Evolutionary conservation across 2,113 vertebrate genomes (phyloP).

Genomic region (cattle (Bos taurus)): ARS-UCD2.0 NC_037329.1:125670501-125671000

Average conservation of each 20-base stretch:
- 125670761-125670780: neutral
- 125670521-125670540: neutral
- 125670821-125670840: constrained; percentile 4
- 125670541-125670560: neutral
- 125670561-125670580: neutral
- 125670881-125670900: neutral
- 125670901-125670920: neutral
- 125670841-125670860: neutral
- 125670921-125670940: neutral
- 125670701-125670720: neutral
- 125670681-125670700: neutral
- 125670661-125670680: neutral
- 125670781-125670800: neutral
- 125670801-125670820: neutral
- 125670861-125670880: neutral
- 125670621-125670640: neutral
- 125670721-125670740: neutral
- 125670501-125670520: neutral
- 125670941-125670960: neutral
- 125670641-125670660: neutral
- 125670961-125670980: neutral
- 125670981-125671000: neutral
- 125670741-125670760: neutral
- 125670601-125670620: neutral
- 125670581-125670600: neutral